Percentiles rank a stretch among this genome's conserved stretches.
These are phyloP conservation scores for Columba guinea DNA, from an alignment of 2,797 vertebrate species.

Conservation along the genomic window DNA sequence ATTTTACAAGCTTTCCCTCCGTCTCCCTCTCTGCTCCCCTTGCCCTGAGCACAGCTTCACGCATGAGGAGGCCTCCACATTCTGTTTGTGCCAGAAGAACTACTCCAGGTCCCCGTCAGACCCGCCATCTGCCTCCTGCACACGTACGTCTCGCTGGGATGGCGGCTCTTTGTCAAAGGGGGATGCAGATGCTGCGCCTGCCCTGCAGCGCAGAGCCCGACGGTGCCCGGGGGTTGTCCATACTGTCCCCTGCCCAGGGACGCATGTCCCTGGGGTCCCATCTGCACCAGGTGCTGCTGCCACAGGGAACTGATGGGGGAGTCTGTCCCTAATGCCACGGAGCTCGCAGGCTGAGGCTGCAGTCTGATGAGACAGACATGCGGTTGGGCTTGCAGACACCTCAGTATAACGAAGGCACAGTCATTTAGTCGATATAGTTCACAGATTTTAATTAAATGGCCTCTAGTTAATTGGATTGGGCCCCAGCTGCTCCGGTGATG, in stretches of 20 bases:
- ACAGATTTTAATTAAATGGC: conserved; percentile 45
- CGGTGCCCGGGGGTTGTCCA: background rate
- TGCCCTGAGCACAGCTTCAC: conserved; percentile 92
- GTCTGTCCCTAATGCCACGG: fast-evolving
- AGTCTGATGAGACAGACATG: fast-evolving
- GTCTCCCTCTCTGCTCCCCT: conserved; percentile 89
- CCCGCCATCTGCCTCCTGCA: conserved; percentile 89
- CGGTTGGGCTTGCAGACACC: background rate
- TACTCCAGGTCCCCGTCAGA: conserved; percentile 91
- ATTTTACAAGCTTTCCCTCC: conserved; percentile 91
- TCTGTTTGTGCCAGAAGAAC: conserved; percentile 89
- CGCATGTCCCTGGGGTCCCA: fast-evolving
- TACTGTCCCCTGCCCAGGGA: background rate
- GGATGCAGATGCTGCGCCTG: fast-evolving
- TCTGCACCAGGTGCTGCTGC: fast-evolving
- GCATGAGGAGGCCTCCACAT: conserved; percentile 87
- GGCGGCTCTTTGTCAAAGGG: fast-evolving
- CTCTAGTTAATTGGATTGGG: conserved; percentile 36
- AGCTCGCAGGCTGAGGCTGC: background rate
- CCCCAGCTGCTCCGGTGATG: background rate
- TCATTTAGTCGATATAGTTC: background rate
- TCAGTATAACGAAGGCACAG: background rate
- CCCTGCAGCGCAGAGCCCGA: fast-evolving
- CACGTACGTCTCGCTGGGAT: conserved; percentile 74
- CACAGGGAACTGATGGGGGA: background rate